Percentiles rank a stretch among this genome's conserved stretches.
phyloP scores from a whole-genome alignment of 2,113 vertebrate genomes.

The Solea senegalensis region DNA sequence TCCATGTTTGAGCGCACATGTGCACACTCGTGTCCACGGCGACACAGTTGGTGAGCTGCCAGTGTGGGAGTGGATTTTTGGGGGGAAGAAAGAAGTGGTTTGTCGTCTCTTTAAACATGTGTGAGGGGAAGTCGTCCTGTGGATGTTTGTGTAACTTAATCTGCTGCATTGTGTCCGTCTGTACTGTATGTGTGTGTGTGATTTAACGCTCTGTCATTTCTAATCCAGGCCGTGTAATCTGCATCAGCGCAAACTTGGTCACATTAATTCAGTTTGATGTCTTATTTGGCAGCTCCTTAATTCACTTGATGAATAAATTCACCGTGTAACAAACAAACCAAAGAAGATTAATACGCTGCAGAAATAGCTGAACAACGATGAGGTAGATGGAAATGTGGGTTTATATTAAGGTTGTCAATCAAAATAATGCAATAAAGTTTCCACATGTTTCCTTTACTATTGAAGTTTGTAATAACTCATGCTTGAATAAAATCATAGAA shows the following conservation, averaged over 20 bases:
- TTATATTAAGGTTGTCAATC: too few species aligned
- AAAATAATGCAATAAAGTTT: too few species aligned
- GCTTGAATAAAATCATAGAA: too few species aligned
- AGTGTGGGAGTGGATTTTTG: background rate
- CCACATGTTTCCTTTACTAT: too few species aligned
- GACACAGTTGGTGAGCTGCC: constrained; percentile 1
- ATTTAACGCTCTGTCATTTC: constrained; percentile 11
- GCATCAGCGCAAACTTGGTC: background rate
- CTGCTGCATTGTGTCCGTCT: too few species aligned
- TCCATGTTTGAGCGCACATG: constrained; percentile 37
- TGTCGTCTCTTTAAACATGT: constrained; percentile 7
- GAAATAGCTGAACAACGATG: too few species aligned
- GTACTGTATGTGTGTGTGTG: background rate
- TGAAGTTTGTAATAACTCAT: too few species aligned
- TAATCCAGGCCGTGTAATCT: background rate
- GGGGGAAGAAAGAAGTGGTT: too few species aligned
- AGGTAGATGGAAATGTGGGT: too few species aligned
- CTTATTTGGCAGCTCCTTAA: background rate
- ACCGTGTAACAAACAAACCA: background rate
- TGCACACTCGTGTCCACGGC: constrained; percentile 37
- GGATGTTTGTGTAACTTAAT: too few species aligned
- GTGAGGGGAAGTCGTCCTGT: too few species aligned
- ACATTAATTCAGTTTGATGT: background rate
- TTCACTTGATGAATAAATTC: constrained; percentile 13
- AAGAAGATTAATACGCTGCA: too few species aligned